phyloP scores from a whole-genome alignment of 2,888 invertebrate species.

The Dromius quadrimaculatus region DNA sequence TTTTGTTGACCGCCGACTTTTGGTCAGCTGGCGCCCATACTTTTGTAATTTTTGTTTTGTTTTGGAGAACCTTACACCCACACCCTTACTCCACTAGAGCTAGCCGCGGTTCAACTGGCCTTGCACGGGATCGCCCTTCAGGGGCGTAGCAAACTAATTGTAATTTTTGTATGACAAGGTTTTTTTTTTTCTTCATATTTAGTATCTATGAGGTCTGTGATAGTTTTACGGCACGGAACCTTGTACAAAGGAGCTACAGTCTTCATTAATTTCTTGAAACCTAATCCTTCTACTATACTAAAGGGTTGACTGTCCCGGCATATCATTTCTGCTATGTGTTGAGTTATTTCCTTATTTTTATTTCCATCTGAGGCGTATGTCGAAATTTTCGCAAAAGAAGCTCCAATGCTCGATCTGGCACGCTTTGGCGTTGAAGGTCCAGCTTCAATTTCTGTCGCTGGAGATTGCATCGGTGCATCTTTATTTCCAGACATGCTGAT shows the following conservation, averaged over 20 bases:
- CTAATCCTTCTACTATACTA: constrained; percentile 22
- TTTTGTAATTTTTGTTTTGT: too few species aligned
- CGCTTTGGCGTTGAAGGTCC: constrained; percentile 19
- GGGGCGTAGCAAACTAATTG: too few species aligned
- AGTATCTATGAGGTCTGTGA: constrained; percentile 42
- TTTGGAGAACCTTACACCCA: too few species aligned
- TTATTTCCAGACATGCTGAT: constrained; percentile 33
- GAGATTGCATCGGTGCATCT: constrained; percentile 34
- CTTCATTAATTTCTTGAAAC: constrained; percentile 47
- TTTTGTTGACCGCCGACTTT: too few species aligned
- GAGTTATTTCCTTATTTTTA: constrained; percentile 11
- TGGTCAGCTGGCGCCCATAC: constrained; percentile 55
- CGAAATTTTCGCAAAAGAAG: constrained; percentile 16
- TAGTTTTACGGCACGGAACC: constrained; percentile 53
- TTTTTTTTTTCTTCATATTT: constrained; percentile 53
- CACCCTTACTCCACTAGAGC: too few species aligned
- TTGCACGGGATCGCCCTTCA: too few species aligned
- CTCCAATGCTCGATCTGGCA: constrained; percentile 11
- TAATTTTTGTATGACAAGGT: too few species aligned
- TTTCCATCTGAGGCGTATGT: constrained; percentile 5
- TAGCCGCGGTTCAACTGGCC: too few species aligned
- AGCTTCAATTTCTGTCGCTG: constrained; percentile 7
- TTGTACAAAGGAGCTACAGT: constrained; percentile 48
- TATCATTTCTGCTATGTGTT: constrained; percentile 30
- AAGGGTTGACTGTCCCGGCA: neutral